Evolutionary conservation across 2,113 vertebrate genomes (phyloP), one percentile per base, ranked within the genome.

Genomic region (Eulacestoma nigropectus): DNA sequence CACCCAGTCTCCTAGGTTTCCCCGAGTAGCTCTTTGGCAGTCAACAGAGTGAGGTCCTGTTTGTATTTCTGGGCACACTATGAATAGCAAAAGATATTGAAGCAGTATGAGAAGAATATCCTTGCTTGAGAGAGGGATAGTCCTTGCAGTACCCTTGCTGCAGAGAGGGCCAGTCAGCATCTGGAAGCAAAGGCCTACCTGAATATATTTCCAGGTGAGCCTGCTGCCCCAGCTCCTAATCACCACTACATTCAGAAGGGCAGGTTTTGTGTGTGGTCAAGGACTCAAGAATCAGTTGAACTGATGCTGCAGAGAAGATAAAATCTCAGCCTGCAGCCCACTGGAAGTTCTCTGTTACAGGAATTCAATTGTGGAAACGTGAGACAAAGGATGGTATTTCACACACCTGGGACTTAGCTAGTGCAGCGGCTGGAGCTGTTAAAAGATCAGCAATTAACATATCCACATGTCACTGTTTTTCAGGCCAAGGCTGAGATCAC

Each of bases 331-430:
- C 33, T 94, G 52, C 57, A 81, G 63, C 56, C 79, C 20, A 39
- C 62, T n/a, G 8, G 29, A 88, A 94, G 95, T 37, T 96, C 90
- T 94, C 90, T 65, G 65, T 96, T 95, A 96, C 95, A 78, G 0
- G 0, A 92, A 81, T 78, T 87, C 86, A 76, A 1, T 47, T 81
- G 79, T 41, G 1, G 83, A 94, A 90, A 94, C 30, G 56, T 7
- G 13, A 97, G 93, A 90, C 88, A 59, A n/a, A 18, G 86, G 93
- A 87, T 97, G 95, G 50, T 86, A 95, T 97, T 96, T 93, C 95
- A 96, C 62, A 62, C 68, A 93, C 73, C 29, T 78, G 44, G 41
- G 76, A 72, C 82, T 86, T 78, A 70, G n/a, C 69, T 16, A 35
- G n/a, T 11, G n/a, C 37, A 57, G 83, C 0, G 2, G 60, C 90